Evolutionary conservation across 1,140 invertebrate species (phyloP).

Genomic region (Doryteuthis pealeii): DNA sequence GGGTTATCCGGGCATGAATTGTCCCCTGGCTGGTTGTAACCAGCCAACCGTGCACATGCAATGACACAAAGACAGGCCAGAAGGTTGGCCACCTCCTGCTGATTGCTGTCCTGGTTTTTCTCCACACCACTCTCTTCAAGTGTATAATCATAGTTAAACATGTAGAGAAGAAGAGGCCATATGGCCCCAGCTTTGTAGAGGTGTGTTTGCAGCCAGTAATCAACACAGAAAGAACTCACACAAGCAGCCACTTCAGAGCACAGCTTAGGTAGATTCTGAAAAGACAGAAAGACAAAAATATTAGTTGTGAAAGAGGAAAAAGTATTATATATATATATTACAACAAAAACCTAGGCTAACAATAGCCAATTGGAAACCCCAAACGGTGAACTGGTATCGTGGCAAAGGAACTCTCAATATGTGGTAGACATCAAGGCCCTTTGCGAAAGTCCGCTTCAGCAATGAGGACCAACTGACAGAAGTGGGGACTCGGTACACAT

Average conservation of each 20-base stretch:
- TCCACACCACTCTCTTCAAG: conserved; percentile 94
- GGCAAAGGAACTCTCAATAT: no score
- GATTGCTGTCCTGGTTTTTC: conserved; percentile 78
- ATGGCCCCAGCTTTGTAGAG: conserved; percentile 89
- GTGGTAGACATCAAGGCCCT: no score
- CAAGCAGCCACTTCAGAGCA: conserved; percentile 83
- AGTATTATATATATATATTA: no score
- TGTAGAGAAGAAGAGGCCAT: conserved; percentile 87
- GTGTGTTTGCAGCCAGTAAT: conserved; percentile 83
- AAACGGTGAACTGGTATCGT: no score
- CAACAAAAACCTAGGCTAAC: no score
- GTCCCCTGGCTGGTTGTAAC: conserved; percentile 67
- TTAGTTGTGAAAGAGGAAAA: neutral
- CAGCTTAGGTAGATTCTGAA: conserved; percentile 76
- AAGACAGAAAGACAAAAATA: conserved; percentile 8
- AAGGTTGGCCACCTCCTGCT: conserved; percentile 87
- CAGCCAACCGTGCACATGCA: conserved; percentile 80
- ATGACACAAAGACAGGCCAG: conserved; percentile 82
- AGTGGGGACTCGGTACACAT: no score
- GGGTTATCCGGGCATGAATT: conserved; percentile 69
- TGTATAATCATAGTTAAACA: conserved; percentile 97
- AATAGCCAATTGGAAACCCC: no score
- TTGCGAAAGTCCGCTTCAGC: no score
- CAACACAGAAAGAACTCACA: conserved; percentile 77
- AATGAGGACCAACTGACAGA: no score